Percentiles rank a stretch among this genome's conserved stretches.
Evolutionary conservation across 1,140 invertebrate species (phyloP).

Genomic region (Apis florea): DNA sequence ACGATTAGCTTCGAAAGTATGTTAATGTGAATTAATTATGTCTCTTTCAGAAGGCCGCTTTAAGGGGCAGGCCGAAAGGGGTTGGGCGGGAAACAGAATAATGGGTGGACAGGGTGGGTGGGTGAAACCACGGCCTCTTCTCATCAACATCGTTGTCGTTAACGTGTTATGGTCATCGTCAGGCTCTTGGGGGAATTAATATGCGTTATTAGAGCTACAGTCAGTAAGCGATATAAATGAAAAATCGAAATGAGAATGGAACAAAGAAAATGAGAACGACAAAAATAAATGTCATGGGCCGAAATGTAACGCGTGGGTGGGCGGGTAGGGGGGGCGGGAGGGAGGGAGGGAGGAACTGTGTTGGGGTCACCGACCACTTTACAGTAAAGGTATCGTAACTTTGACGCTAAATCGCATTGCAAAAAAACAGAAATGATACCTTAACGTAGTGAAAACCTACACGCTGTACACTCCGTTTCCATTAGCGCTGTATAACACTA

Average conservation of each 20-base stretch:
- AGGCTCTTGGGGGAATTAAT: constrained; percentile 48
- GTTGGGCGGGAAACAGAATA: constrained; percentile 79
- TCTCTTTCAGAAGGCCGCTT: constrained; percentile 78
- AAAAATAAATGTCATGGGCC: constrained; percentile 65
- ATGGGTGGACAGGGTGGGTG: constrained; percentile 81
- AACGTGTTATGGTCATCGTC: constrained; percentile 75
- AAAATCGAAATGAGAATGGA: constrained; percentile 49
- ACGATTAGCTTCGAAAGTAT: neutral
- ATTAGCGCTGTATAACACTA: constrained; percentile 64
- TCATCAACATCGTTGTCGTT: constrained; percentile 78
- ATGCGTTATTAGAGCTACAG: constrained; percentile 42
- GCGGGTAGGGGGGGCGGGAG: constrained; percentile 71
- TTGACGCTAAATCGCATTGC: constrained; percentile 34
- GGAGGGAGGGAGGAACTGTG: constrained; percentile 68
- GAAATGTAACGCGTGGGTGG: constrained; percentile 68
- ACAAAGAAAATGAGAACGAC: constrained; percentile 58
- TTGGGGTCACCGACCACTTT: constrained; percentile 69
- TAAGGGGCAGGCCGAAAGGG: constrained; percentile 78
- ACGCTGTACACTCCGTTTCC: constrained; percentile 66
- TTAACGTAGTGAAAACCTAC: constrained; percentile 69
- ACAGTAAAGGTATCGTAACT: constrained; percentile 71
- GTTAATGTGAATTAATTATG: constrained; percentile 13
- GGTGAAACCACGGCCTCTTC: constrained; percentile 82
- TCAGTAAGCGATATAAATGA: constrained; percentile 43
- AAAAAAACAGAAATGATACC: constrained; percentile 66